These are phyloP conservation scores for Nesoenas mayeri DNA, from an alignment of 2,113 vertebrate species.

Conservation along the genomic window DNA sequence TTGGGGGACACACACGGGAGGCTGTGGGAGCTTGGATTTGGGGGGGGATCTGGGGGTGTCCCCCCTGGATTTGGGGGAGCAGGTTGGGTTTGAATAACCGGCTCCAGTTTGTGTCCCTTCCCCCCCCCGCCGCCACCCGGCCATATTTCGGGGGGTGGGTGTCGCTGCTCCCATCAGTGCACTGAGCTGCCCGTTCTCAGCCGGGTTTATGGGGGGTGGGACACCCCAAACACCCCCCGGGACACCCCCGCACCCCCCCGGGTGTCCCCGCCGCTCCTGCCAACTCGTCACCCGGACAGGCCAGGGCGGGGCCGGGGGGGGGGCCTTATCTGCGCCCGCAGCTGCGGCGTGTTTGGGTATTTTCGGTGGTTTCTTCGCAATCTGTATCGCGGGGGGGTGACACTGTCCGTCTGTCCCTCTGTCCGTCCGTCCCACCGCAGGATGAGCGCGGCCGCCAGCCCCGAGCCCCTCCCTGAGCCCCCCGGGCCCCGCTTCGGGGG, in stretches of 20 bases:
- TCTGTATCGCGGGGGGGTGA: not conserved
- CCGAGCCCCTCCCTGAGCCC: conserved; percentile 63
- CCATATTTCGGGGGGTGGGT: too few relatives aligned
- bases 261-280: not conserved
- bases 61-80: too few relatives aligned
- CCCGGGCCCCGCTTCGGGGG: conserved; percentile 8
- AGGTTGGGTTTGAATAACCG: too few relatives aligned
- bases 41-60: too few relatives aligned
- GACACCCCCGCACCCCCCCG: too few relatives aligned
- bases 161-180: too few relatives aligned
- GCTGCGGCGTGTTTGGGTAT: not conserved
- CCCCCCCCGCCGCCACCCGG: too few relatives aligned
- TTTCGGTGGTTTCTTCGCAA: not conserved
- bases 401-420: not conserved
- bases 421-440: not conserved
- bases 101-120: too few relatives aligned
- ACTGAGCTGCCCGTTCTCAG: not conserved
- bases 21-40: too few relatives aligned
- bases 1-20: too few relatives aligned
- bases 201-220: not conserved
- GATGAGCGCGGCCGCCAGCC: conserved; percentile 72
- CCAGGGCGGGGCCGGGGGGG: not conserved
- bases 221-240: not conserved
- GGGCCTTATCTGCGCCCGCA: not conserved
- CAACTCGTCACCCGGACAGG: not conserved